Conservation (phyloP, 2,888 invertebrate genomes). For the Coleophora flavipennella region DNA sequence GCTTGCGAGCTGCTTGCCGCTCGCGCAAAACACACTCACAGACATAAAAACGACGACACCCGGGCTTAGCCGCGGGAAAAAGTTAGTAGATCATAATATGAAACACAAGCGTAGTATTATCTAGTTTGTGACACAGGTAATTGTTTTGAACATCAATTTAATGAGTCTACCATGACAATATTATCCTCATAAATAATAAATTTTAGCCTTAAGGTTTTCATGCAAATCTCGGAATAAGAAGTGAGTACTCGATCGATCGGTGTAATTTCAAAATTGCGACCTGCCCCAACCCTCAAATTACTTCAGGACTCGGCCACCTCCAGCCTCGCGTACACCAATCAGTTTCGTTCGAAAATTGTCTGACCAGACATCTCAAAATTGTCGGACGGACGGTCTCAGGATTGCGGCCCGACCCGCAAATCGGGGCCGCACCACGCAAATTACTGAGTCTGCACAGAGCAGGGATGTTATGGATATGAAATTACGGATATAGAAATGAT, state of each 20-base stretch:
- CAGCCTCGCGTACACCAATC: constrained; percentile 45
- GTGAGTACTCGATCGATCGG: constrained; percentile 57
- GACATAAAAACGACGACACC: too few relatives aligned
- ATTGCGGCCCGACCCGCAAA: constrained; percentile 53
- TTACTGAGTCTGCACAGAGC: constrained; percentile 45
- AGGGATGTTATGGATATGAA: too few relatives aligned
- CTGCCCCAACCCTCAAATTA: constrained; percentile 61
- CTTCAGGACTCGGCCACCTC: constrained; percentile 38
- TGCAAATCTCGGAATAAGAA: constrained; percentile 36
- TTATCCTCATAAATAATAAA: constrained; percentile 36
- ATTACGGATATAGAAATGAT: too few relatives aligned
- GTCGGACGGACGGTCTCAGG: constrained; percentile 45
- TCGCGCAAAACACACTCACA: too few relatives aligned
- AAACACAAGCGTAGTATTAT: too few relatives aligned
- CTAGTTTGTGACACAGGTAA: too few relatives aligned
- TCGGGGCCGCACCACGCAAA: constrained; percentile 55
- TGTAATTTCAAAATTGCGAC: constrained; percentile 65
- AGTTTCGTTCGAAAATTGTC: constrained; percentile 49
- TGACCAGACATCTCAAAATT: constrained; percentile 53
- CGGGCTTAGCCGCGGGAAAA: too few relatives aligned
- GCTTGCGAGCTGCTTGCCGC: too few relatives aligned
- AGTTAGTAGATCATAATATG: too few relatives aligned
- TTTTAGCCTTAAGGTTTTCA: constrained; percentile 40
- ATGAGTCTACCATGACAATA: constrained; percentile 32
- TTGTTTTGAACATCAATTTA: constrained; percentile 47